Percentiles rank a stretch among this genome's conserved stretches.
Evolutionary conservation across 2,797 vertebrate genomes (phyloP).

Genomic region (Myotis myotis): DNA sequence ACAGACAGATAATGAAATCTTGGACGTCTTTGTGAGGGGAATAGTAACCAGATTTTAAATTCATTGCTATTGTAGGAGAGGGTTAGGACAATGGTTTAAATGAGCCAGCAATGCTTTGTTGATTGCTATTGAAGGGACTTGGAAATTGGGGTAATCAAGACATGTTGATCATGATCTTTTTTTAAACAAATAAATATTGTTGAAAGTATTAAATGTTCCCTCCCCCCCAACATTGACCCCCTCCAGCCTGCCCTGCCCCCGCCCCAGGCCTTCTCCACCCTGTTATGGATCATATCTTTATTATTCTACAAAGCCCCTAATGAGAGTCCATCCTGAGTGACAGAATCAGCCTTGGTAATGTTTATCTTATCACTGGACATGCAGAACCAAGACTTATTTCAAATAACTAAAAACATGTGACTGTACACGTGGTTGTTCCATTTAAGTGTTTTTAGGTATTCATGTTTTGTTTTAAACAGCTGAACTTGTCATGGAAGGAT

Average conservation of each 20-base stretch:
- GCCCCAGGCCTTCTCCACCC: too few relatives aligned
- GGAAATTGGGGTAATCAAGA: neutral
- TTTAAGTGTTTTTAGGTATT: slow-evolving; percentile 8
- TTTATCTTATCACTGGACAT: neutral
- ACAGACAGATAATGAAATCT: neutral
- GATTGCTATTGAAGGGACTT: neutral
- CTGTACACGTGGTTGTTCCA: neutral
- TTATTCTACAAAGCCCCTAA: neutral
- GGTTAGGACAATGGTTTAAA: neutral
- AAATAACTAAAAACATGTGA: neutral
- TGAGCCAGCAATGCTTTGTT: neutral
- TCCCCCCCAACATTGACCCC: too few relatives aligned
- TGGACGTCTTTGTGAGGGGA: slow-evolving; percentile 8
- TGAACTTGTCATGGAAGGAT: neutral
- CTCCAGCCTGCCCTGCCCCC: too few relatives aligned
- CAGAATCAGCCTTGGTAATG: neutral
- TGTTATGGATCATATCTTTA: neutral
- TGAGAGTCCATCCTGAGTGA: neutral
- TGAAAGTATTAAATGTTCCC: too few relatives aligned
- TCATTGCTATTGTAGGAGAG: neutral
- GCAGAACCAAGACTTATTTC: neutral
- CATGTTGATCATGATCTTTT: neutral
- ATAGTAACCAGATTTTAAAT: neutral
- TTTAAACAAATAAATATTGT: neutral
- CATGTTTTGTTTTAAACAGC: neutral